These are phyloP conservation scores for Paradoxurus hermaphroditus DNA, from an alignment of 2,113 vertebrate genomes.

Conservation along the genomic window DNA sequence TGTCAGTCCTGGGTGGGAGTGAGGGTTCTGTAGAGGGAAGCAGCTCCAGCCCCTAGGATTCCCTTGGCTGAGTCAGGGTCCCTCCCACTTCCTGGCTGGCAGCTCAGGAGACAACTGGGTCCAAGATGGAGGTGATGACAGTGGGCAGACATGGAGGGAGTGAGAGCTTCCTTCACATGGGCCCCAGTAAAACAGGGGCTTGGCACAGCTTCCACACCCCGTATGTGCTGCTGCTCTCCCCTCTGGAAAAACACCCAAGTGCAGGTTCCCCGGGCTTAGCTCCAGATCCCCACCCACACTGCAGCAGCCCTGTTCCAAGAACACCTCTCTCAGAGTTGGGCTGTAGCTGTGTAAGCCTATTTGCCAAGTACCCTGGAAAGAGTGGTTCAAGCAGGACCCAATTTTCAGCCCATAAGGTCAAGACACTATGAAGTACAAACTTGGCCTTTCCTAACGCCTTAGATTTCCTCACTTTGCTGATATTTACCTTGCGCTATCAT, in stretches of 20 bases:
- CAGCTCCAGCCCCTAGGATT: too few species aligned
- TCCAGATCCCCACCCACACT: not conserved
- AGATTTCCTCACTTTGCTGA: not conserved
- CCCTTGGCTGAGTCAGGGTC: not conserved
- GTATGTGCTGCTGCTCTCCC: not conserved
- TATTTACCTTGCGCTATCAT: not conserved
- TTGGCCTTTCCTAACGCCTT: not conserved
- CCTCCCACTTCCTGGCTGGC: not conserved
- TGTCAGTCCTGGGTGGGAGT: not conserved
- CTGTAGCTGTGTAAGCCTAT: not conserved
- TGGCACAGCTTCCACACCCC: not conserved
- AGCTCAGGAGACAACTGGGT: not conserved
- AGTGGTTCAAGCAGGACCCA: not conserved
- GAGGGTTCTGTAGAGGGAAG: not conserved
- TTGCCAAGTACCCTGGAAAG: not conserved
- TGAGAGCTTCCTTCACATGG: not conserved
- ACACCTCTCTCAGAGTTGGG: not conserved
- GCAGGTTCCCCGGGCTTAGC: fast-evolving
- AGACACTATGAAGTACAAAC: not conserved
- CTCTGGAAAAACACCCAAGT: not conserved
- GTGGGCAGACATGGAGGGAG: not conserved
- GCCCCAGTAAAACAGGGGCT: not conserved
- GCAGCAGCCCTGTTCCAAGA: not conserved
- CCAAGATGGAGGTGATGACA: not conserved
- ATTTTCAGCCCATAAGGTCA: not conserved